Conservation (phyloP, 2,888 invertebrate genomes). For the Leptothorax acervorum region DNA sequence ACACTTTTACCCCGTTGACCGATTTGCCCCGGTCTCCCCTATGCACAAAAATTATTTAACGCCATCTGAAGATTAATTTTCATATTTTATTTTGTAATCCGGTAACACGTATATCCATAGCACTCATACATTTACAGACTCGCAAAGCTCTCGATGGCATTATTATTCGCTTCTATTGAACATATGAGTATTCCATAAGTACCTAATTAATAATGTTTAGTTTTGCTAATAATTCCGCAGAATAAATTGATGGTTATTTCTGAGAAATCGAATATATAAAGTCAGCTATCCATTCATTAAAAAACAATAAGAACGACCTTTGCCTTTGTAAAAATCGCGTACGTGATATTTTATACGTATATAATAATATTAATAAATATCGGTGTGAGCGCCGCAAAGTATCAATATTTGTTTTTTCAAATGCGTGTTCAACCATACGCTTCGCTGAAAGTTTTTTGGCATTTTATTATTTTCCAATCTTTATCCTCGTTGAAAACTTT, state of each 20-base stretch:
- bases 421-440: background rate
- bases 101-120: background rate
- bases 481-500: background rate
- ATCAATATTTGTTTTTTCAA: conserved; percentile 20
- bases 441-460: background rate
- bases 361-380: conserved; percentile 6
- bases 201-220: background rate
- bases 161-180: conserved; percentile 3
- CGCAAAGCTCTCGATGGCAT: background rate
- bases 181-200: too few species aligned
- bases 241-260: background rate
- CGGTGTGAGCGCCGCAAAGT: background rate
- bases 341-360: background rate
- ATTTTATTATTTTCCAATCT: background rate
- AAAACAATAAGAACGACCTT: conserved; percentile 3
- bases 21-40: too few species aligned
- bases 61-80: background rate
- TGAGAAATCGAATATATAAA: background rate
- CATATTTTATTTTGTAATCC: background rate
- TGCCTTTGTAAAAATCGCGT: background rate
- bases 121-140: background rate
- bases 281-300: background rate
- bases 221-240: background rate
- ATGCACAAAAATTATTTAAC: background rate
- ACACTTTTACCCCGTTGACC: too few species aligned